Evolutionary conservation across 2,113 vertebrate species (phyloP).

Genomic region (Sinocyclocheilus grahami): DNA sequence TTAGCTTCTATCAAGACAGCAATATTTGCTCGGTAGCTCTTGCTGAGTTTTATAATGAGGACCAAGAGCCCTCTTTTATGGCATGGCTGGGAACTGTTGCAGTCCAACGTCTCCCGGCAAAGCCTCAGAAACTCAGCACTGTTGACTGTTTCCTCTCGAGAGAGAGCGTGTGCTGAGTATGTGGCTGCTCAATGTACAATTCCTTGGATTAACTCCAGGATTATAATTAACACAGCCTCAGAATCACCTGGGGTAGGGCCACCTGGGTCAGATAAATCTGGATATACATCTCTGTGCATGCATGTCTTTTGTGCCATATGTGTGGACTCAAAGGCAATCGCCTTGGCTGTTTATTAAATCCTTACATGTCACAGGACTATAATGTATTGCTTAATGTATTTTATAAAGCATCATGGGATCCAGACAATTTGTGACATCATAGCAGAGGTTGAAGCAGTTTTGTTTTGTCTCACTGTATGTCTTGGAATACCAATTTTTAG

Average conservation of each 20-base stretch:
- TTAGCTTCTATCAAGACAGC: background rate
- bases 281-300: conserved; percentile 26
- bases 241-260: conserved; percentile 56
- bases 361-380: background rate
- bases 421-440: background rate
- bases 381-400: background rate
- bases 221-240: conserved; percentile 59
- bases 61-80: conserved; percentile 13
- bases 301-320: background rate
- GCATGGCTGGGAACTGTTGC: background rate
- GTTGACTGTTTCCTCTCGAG: conserved; percentile 40
- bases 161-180: conserved; percentile 27
- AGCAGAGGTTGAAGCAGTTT: background rate
- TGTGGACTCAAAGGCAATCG: background rate
- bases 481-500: background rate
- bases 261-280: conserved; percentile 53
- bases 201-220: conserved; percentile 59
- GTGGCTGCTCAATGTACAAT: conserved; percentile 43
- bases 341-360: background rate
- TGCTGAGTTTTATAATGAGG: conserved; percentile 31
- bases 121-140: conserved; percentile 5
- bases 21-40: background rate
- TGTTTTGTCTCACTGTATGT: background rate
- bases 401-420: background rate
- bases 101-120: background rate